Evolutionary conservation across 2,888 invertebrate genomes (phyloP).

Genomic region (Rhagonycha fulva): DNA sequence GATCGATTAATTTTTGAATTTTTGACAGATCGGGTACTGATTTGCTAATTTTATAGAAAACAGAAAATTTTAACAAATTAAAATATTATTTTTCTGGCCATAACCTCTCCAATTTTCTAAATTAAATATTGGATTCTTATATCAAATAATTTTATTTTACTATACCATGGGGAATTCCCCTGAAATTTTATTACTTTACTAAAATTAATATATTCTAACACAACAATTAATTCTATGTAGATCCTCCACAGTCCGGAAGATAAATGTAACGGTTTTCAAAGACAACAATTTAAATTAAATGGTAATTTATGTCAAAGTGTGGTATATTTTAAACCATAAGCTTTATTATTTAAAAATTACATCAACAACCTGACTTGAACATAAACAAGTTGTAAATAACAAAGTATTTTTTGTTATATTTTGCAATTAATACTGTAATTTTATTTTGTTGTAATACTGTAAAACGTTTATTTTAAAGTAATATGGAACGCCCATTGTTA

Average conservation of each 20-base stretch:
- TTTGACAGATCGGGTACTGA: background rate
- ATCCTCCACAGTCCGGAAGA: background rate
- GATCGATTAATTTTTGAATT: no score
- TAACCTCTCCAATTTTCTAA: no score
- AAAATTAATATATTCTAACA: background rate
- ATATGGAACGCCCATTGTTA: background rate
- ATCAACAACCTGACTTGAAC: background rate
- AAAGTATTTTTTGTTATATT: background rate
- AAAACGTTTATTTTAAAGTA: background rate
- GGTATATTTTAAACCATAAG: background rate
- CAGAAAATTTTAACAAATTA: no score
- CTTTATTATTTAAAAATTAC: background rate
- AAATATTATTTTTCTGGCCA: no score
- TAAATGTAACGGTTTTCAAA: background rate
- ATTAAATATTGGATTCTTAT: no score
- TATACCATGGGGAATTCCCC: no score
- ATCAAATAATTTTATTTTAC: no score
- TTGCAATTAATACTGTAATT: background rate
- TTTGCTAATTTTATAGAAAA: background rate
- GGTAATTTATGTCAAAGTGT: background rate
- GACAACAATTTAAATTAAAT: background rate
- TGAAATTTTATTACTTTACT: background rate
- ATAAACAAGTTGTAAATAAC: background rate
- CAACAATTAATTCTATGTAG: background rate
- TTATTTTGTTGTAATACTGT: background rate